These are phyloP conservation scores for Troilus luridus DNA, from an alignment of 2,888 invertebrate species.

Conservation along the genomic window DNA sequence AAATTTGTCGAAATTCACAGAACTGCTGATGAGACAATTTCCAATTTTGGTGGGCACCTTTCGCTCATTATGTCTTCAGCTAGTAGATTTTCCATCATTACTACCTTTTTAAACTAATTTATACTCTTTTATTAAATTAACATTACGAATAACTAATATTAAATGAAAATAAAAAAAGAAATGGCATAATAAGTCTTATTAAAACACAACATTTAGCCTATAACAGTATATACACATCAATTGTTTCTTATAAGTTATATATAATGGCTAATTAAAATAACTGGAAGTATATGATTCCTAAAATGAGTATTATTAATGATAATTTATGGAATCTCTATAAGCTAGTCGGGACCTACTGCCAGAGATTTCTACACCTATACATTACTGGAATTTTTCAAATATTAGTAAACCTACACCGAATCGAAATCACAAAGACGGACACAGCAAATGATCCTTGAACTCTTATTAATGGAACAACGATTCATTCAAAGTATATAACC, in stretches of 20 bases:
- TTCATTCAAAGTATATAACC: constrained; percentile 44
- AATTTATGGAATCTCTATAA: constrained; percentile 47
- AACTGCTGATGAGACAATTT: constrained; percentile 38
- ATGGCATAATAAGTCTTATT: constrained; percentile 46
- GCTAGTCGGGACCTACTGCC: constrained; percentile 53
- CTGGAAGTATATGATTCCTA: constrained; percentile 58
- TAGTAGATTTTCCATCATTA: neutral
- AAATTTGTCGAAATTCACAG: neutral
- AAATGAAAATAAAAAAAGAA: constrained; percentile 34
- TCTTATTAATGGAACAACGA: constrained; percentile 56
- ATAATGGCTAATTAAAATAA: constrained; percentile 57
- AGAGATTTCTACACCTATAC: constrained; percentile 50
- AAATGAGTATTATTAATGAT: constrained; percentile 50
- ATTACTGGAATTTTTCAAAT: constrained; percentile 54
- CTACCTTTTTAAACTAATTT: constrained; percentile 44
- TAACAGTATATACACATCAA: constrained; percentile 60
- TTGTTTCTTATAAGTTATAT: constrained; percentile 52
- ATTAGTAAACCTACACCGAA: constrained; percentile 59
- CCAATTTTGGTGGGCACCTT: constrained; percentile 3
- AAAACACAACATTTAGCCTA: constrained; percentile 59
- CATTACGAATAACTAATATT: constrained; percentile 29
- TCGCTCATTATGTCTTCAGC: constrained; percentile 23
- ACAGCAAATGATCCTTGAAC: constrained; percentile 56
- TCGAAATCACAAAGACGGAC: constrained; percentile 59
- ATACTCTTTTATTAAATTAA: constrained; percentile 7